Evolutionary conservation across 2,797 vertebrate species (phyloP).

Genomic region (Aythya fuligula): DNA sequence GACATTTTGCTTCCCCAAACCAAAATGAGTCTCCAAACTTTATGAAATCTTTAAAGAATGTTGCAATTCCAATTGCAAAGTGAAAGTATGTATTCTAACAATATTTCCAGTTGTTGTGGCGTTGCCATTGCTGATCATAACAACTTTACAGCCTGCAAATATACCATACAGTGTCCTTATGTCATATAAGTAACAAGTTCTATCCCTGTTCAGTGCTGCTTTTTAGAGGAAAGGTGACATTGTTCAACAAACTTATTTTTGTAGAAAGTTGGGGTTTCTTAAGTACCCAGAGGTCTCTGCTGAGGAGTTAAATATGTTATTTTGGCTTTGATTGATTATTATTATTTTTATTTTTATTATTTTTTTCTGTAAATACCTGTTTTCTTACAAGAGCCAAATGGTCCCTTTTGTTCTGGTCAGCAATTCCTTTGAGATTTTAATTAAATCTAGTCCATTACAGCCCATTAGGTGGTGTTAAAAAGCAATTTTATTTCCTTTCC

Average conservation of each 20-base stretch:
- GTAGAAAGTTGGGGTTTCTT: neutral
- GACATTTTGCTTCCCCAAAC: neutral
- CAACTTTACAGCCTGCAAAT: neutral
- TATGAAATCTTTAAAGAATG: neutral
- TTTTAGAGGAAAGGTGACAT: neutral
- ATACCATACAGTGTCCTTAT: neutral
- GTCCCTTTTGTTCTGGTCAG: constrained; percentile 22
- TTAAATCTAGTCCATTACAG: constrained; percentile 43
- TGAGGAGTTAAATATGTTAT: neutral
- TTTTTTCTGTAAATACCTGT: constrained; percentile 7
- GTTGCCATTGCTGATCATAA: neutral
- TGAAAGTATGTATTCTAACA: neutral
- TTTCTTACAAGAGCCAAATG: neutral
- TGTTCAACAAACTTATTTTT: neutral
- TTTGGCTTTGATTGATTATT: neutral
- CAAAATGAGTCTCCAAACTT: neutral
- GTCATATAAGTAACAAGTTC: neutral
- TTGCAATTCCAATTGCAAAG: neutral
- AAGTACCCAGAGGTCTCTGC: neutral
- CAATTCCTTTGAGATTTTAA: constrained; percentile 42
- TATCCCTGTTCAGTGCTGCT: neutral
- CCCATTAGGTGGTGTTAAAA: constrained; percentile 41
- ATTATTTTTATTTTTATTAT: too few relatives aligned
- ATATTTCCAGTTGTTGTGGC: neutral
- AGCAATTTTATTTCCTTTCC: constrained; percentile 27